Percentiles rank a stretch among this genome's conserved stretches.
phyloP scores from a whole-genome alignment of 2,888 invertebrate genomes.

The Latrodectus elegans region DNA sequence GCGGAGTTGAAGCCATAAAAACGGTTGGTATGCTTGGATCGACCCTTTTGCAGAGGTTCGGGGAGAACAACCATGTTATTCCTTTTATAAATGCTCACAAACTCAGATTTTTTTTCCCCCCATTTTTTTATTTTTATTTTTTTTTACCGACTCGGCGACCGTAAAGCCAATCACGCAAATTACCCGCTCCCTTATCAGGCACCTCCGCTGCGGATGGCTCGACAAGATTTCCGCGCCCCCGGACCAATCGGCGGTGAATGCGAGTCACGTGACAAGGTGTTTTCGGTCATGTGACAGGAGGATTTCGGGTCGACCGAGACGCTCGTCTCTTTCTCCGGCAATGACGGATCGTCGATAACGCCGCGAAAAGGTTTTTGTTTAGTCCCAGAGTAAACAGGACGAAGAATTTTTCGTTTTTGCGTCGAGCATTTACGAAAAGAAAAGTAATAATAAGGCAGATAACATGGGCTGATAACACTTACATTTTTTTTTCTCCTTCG shows the following conservation, averaged over 20 bases:
- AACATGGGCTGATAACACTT: background rate
- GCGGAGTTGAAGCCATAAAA: conserved; percentile 38
- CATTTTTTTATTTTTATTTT: conserved; percentile 6
- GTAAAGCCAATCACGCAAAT: conserved; percentile 65
- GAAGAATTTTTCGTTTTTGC: background rate
- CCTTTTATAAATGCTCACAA: conserved; percentile 59
- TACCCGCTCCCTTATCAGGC: conserved; percentile 56
- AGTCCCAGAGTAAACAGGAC: conserved; percentile 21
- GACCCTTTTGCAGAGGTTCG: background rate
- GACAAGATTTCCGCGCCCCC: background rate
- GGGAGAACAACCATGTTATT: conserved; percentile 21
- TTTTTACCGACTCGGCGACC: conserved; percentile 56
- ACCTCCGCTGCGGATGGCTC: conserved; percentile 19
- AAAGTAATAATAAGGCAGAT: background rate
- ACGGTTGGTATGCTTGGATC: background rate
- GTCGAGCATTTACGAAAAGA: background rate
- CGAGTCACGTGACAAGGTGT: conserved; percentile 12
- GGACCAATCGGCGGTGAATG: conserved; percentile 43
- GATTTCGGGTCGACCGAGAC: conserved; percentile 50
- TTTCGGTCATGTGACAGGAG: conserved; percentile 14
- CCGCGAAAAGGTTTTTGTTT: conserved; percentile 4
- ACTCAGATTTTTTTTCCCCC: background rate
- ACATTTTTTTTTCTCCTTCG: too few species aligned
- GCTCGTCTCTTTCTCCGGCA: conserved; percentile 12
- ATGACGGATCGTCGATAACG: conserved; percentile 30